Evolutionary conservation across 1,140 invertebrate genomes (phyloP).

Genomic region (Idris sp.): DNA sequence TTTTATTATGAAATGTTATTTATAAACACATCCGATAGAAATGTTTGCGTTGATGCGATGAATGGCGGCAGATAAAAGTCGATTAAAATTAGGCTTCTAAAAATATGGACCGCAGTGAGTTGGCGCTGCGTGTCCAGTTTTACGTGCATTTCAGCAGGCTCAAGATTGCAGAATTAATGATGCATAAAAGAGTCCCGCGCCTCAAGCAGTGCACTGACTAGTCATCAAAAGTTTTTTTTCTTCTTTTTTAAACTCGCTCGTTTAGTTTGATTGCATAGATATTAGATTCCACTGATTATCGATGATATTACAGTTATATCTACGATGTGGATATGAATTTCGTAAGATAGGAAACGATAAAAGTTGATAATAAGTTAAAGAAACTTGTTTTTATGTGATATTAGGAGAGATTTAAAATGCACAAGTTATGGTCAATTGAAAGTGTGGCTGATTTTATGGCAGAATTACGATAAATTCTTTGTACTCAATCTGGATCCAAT

Average conservation of each 20-base stretch:
- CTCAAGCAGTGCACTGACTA: slow-evolving; percentile 21
- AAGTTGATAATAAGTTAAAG: slow-evolving; percentile 11
- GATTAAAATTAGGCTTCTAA: slow-evolving; percentile 29
- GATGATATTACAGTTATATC: slow-evolving; percentile 46
- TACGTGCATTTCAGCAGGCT: slow-evolving; percentile 46
- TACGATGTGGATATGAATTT: slow-evolving; percentile 44
- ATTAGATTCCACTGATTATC: slow-evolving; percentile 38
- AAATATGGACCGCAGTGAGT: too few species aligned
- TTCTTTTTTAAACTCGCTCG: slow-evolving; percentile 34
- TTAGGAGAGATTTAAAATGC: too few species aligned
- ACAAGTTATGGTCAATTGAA: too few species aligned
- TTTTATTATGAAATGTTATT: slow-evolving; percentile 41
- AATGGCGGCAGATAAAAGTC: neutral
- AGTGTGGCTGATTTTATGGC: too few species aligned
- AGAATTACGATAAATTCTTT: too few species aligned
- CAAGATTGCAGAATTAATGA: slow-evolving; percentile 59
- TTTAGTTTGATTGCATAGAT: slow-evolving; percentile 53
- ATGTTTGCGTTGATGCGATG: slow-evolving; percentile 26
- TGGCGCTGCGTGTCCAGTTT: slow-evolving; percentile 59
- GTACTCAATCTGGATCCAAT: too few species aligned
- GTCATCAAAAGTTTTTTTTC: slow-evolving; percentile 56
- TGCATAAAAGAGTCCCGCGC: slow-evolving; percentile 51
- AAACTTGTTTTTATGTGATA: too few species aligned
- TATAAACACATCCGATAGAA: slow-evolving; percentile 51
- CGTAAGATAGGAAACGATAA: slow-evolving; percentile 21